Base-by-base conservation (phyloP, 2,113 vertebrate species). In the Progne subis region DNA sequence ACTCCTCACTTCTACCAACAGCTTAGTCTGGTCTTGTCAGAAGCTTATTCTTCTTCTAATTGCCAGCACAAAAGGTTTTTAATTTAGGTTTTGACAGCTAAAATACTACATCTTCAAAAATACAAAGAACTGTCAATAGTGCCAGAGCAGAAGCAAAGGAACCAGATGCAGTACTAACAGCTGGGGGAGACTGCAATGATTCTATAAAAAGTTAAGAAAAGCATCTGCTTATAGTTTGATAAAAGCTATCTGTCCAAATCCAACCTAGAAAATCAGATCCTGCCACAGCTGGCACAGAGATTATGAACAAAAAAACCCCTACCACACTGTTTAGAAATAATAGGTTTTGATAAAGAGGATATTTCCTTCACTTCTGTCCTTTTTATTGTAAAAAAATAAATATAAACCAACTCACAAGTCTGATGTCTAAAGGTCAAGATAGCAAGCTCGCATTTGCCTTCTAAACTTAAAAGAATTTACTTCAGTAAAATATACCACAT, bases 221-320 rank as follows among this genome's bases (percentile, higher is more conserved):
- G 44, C 90, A 94, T 78, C 82, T 95, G 88, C 60, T 93, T 86
- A 85, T 37, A 74, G 31, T 88, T 75, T 81, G 68, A 82, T 78
- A 90, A 79, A 60, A 88, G 79, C 44, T 88, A 60, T 89, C 84
- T 90, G 16, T 50, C 32, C 88, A 95, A 96, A 96, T 86, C 86
- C 69, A 95, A 28, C 60, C 72, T 60, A 90, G 53, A 72, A 94
- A 88, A 93, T 74, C 18, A 60, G 52, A 92, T 82, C 50, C 72
- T 82, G 72, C 82, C 81, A 78, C 76, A 94, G 72, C 86, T 96
- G 94, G 68, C 60, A 71, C 5, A 85, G 37, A 92, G 92, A 96
- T 92, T 95, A 94, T 46, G 43, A 78, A 59, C 23, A 86, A 50
- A 6, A 37, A 90, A 89, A 55, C 11, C 3, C 12, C 19, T 44